Conservation (phyloP, 2,888 invertebrate species). For the Sphaeridia pumilis region DNA sequence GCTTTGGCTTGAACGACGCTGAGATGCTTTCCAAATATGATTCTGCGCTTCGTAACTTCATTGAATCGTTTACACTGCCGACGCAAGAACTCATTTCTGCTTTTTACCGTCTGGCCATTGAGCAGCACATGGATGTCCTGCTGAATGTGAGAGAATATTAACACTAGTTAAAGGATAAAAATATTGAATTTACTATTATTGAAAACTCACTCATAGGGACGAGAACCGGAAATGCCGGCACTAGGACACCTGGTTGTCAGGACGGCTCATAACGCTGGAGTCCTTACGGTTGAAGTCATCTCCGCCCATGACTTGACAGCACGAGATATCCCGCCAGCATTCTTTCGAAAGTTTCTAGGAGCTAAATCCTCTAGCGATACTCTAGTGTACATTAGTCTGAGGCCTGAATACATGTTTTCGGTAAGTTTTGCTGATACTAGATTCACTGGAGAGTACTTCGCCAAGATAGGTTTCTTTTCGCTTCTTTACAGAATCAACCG, state of each 20-base stretch:
- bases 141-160: too few relatives aligned
- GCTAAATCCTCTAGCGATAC: constrained; percentile 24
- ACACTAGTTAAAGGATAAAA: too few relatives aligned
- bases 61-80: constrained; percentile 17
- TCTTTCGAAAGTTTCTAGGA: constrained; percentile 14
- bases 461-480: too few relatives aligned
- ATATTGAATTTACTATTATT: too few relatives aligned
- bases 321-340: constrained; percentile 15
- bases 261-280: constrained; percentile 23
- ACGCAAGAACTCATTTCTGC: constrained; percentile 22
- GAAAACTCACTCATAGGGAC: not conserved
- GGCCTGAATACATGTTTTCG: constrained; percentile 17
- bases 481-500: not conserved
- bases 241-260: constrained; percentile 23
- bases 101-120: constrained; percentile 18
- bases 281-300: constrained; percentile 22
- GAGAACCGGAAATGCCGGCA: constrained; percentile 1
- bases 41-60: constrained; percentile 4
- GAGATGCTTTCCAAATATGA: constrained; percentile 23
- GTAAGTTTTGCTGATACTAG: not conserved
- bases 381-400: constrained; percentile 25
- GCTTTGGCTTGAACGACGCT: constrained; percentile 20
- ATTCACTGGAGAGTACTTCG: not conserved
- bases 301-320: constrained; percentile 19
- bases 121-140: constrained; percentile 25